phyloP scores from a whole-genome alignment of 2,113 vertebrate species.

The Tyrannus savana region DNA sequence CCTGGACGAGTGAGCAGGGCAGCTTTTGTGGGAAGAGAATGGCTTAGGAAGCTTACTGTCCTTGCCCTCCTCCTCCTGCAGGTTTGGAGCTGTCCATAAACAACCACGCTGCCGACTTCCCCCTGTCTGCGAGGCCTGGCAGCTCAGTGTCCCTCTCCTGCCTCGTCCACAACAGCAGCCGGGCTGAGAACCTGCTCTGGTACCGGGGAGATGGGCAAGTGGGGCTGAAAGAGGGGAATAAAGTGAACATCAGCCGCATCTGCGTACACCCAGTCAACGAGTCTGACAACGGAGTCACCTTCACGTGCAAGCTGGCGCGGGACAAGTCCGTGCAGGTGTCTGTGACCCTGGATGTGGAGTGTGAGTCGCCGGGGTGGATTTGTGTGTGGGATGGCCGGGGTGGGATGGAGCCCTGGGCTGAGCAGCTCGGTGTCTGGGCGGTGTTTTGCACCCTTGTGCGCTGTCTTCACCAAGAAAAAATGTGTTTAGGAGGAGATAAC shows the following conservation, averaged over 20 bases:
- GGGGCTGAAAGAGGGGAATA: slow-evolving; percentile 67
- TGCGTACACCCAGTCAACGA: slow-evolving; percentile 65
- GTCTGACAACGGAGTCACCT: slow-evolving; percentile 66
- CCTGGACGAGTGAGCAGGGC: not conserved
- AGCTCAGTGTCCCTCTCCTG: slow-evolving; percentile 59
- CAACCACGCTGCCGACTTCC: not conserved
- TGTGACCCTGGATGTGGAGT: slow-evolving; percentile 72
- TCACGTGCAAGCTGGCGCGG: slow-evolving; percentile 71
- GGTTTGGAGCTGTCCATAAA: slow-evolving; percentile 74
- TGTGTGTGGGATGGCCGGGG: not conserved
- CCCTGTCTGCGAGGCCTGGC: not conserved
- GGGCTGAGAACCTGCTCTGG: slow-evolving; percentile 74
- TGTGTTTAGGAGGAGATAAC: not conserved
- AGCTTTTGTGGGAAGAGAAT: not conserved
- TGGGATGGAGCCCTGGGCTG: not conserved
- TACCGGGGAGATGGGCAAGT: slow-evolving; percentile 55
- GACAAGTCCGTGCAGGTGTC: slow-evolving; percentile 59
- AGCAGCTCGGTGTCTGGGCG: not conserved
- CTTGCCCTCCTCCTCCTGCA: not conserved
- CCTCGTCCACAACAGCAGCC: slow-evolving; percentile 45
- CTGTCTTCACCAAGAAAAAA: slow-evolving; percentile 37
- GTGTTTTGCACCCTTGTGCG: not conserved
- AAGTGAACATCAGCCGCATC: slow-evolving; percentile 73
- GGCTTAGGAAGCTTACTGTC: not conserved
- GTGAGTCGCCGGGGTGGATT: slow-evolving; percentile 63